These are phyloP conservation scores for Eupeodes latifasciatus DNA, from an alignment of 2,888 invertebrate species.

Conservation along the genomic window DNA sequence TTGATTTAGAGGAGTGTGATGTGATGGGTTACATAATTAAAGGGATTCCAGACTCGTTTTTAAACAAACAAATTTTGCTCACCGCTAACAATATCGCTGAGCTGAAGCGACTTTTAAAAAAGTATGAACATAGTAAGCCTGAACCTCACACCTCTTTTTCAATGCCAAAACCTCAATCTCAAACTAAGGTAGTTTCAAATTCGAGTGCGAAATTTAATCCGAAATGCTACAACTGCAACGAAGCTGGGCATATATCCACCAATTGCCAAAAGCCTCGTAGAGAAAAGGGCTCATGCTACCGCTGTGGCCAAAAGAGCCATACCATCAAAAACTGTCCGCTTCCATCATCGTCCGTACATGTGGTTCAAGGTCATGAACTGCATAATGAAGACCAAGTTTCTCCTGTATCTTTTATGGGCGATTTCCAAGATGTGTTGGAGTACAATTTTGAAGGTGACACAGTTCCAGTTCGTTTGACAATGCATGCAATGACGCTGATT, in stretches of 20 bases:
- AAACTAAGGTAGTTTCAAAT: background rate
- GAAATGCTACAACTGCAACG: background rate
- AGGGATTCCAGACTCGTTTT: too few species aligned
- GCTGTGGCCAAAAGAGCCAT: background rate
- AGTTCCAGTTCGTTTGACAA: background rate
- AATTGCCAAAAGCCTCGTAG: background rate
- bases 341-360: background rate
- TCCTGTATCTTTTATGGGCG: background rate
- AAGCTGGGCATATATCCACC: background rate
- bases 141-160: background rate
- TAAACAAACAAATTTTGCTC: too few species aligned
- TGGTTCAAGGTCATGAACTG: background rate
- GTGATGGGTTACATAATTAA: background rate
- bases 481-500: background rate
- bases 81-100: background rate
- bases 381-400: background rate
- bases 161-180: background rate
- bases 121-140: background rate
- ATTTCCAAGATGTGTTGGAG: background rate
- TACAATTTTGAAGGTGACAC: background rate
- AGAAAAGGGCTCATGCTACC: background rate
- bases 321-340: background rate
- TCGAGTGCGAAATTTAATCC: background rate
- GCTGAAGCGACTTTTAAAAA: background rate
- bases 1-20: background rate